Base-by-base conservation (phyloP, 2,797 vertebrate genomes). In the Gouania willdenowi region DNA sequence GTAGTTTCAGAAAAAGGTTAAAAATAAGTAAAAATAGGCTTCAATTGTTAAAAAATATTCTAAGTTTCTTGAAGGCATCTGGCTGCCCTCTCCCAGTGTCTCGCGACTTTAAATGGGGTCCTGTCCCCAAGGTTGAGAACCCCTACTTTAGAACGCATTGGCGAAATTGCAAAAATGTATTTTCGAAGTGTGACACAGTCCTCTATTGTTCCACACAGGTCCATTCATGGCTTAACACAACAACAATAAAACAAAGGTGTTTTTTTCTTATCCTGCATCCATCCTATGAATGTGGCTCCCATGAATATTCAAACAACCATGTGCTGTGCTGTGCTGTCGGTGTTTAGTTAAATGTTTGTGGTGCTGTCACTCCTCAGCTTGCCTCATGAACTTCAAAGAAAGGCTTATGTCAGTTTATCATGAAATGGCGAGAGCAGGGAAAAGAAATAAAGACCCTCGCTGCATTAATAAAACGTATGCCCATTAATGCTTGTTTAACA, bases 321-420 rank as follows among this genome's bases (percentile, higher is more conserved):
- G n/a, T n/a, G n/a, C n/a, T n/a, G n/a, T n/a, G n/a, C n/a, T n/a
- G n/a, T n/a, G n/a, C n/a, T n/a, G n/a, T 6, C 32, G 37, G 63
- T 67, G 63, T 76, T 87, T 83, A 84, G 81, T 84, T 86, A 77
- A 80, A 86, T 87, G 86, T 88, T 86, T 86, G 78, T 81, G 75
- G 65, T 74, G 73, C 81, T 55, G 81, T 85, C 75, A 82, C 75
- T 82, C 58, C 69, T 76, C 65, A 61, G 78, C 79, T 75, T 70
- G 65, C 73, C 62, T 76, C 66, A 72, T 73, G 74, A 79, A 78
- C 80, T 81, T 81, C 75, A 87, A 87, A 86, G 79, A 79, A 78
- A 72, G 63, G 75, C 75, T 82, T 78, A 81, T 73, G 72, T 82
- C 76, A 85, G 72, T 83, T 78, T 71, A 70, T 74, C 75, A 78